These are phyloP conservation scores for Polymixis flavicincta DNA, from an alignment of 2,888 invertebrate genomes.

Conservation along the genomic window DNA sequence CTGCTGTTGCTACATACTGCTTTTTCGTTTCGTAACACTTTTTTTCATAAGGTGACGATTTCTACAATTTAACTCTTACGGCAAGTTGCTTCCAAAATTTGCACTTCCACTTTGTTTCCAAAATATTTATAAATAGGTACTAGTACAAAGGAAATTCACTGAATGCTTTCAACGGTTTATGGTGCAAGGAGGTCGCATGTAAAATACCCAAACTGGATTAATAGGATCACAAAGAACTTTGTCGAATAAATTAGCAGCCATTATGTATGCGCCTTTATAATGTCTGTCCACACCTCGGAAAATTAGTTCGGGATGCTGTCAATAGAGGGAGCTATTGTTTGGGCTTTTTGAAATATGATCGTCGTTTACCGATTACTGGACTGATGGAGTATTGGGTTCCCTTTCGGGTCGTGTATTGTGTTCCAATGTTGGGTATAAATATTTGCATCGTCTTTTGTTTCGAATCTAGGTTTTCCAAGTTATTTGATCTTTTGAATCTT, in stretches of 20 bases:
- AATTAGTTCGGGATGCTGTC: slow-evolving; percentile 51
- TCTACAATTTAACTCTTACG: no score
- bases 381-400: slow-evolving; percentile 34
- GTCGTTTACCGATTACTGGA: slow-evolving; percentile 17
- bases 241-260: slow-evolving; percentile 56
- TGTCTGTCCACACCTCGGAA: slow-evolving; percentile 48
- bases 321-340: slow-evolving; percentile 47
- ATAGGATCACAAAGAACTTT: slow-evolving; percentile 59
- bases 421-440: slow-evolving; percentile 34
- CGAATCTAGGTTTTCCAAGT: not conserved
- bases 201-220: slow-evolving; percentile 55
- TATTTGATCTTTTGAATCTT: slow-evolving; percentile 5
- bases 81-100: no score
- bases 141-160: slow-evolving; percentile 1
- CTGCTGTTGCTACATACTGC: no score
- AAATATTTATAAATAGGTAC: not conserved
- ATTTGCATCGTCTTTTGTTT: slow-evolving; percentile 28
- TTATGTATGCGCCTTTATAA: slow-evolving; percentile 56
- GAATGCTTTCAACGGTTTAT: slow-evolving; percentile 5
- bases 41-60: no score
- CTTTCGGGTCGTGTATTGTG: slow-evolving; percentile 20
- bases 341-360: slow-evolving; percentile 53
- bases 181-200: slow-evolving; percentile 44
- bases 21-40: no score
- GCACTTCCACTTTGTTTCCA: no score